phyloP scores from a whole-genome alignment of 1,140 invertebrate genomes.

The Globodera ellingtonae region DNA sequence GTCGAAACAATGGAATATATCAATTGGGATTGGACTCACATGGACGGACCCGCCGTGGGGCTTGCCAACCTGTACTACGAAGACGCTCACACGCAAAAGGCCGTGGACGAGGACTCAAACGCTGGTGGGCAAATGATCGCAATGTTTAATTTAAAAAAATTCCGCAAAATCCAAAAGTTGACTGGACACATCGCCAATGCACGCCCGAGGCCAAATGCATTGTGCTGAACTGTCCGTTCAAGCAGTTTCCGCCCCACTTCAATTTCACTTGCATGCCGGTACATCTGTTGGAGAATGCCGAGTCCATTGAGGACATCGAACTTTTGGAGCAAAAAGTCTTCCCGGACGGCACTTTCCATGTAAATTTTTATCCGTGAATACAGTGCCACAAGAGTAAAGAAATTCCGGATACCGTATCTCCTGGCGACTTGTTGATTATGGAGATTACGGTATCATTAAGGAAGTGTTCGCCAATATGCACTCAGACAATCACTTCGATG shows the following conservation, averaged over 20 bases:
- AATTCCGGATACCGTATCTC: not conserved
- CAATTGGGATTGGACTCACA: constrained; percentile 52
- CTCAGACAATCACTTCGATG: constrained; percentile 60
- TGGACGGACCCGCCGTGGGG: constrained; percentile 36
- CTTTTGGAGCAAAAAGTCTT: constrained; percentile 49
- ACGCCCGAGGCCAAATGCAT: constrained; percentile 43
- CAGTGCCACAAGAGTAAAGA: too few relatives aligned
- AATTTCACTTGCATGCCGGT: constrained; percentile 52
- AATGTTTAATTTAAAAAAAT: not conserved
- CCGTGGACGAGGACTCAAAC: constrained; percentile 21
- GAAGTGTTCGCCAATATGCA: constrained; percentile 64
- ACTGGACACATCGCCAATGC: constrained; percentile 53
- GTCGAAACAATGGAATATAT: constrained; percentile 61
- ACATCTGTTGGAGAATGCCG: constrained; percentile 50
- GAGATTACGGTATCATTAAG: constrained; percentile 30
- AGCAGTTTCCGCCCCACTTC: constrained; percentile 39
- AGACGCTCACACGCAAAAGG: constrained; percentile 31
- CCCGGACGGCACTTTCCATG: not conserved
- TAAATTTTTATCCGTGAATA: not conserved
- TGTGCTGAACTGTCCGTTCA: constrained; percentile 60
- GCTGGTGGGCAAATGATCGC: not conserved
- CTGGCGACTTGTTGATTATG: not conserved
- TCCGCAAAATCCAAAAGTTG: constrained; percentile 49
- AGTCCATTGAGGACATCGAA: constrained; percentile 46
- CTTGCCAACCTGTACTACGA: constrained; percentile 59